Conservation (phyloP, 2,888 invertebrate genomes). For the Tethea ocularis region DNA sequence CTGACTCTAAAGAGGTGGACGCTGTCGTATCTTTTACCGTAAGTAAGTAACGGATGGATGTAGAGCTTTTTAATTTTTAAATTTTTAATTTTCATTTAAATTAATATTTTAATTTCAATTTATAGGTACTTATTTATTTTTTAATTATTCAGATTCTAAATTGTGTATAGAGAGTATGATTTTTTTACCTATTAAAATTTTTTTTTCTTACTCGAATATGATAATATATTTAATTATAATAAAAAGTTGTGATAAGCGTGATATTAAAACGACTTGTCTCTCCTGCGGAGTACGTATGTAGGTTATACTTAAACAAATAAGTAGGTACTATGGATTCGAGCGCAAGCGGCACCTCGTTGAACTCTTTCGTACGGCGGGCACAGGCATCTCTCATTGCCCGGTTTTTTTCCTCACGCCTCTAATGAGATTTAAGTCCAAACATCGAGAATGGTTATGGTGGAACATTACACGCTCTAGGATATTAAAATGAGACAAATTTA, state of each 20-base stretch:
- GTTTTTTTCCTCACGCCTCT: slow-evolving; percentile 43
- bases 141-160: no score
- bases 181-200: no score
- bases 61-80: neutral
- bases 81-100: neutral
- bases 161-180: no score
- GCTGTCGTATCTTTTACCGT: neutral
- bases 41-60: neutral
- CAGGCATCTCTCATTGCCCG: slow-evolving; percentile 35
- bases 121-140: no score
- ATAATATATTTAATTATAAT: neutral
- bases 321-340: slow-evolving; percentile 30
- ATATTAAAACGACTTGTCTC: neutral
- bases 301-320: slow-evolving; percentile 16
- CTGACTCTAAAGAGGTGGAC: neutral
- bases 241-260: neutral
- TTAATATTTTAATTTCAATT: no score
- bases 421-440: slow-evolving; percentile 64
- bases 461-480: slow-evolving; percentile 76
- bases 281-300: neutral
- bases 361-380: slow-evolving; percentile 67
- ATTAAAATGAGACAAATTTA: slow-evolving; percentile 83
- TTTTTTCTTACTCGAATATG: no score
- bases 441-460: slow-evolving; percentile 58
- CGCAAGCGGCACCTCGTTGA: slow-evolving; percentile 61